Percentiles rank a stretch among this genome's conserved stretches.
Conservation (phyloP, 2,797 vertebrate genomes). For the Pseudochirops cupreus region DNA sequence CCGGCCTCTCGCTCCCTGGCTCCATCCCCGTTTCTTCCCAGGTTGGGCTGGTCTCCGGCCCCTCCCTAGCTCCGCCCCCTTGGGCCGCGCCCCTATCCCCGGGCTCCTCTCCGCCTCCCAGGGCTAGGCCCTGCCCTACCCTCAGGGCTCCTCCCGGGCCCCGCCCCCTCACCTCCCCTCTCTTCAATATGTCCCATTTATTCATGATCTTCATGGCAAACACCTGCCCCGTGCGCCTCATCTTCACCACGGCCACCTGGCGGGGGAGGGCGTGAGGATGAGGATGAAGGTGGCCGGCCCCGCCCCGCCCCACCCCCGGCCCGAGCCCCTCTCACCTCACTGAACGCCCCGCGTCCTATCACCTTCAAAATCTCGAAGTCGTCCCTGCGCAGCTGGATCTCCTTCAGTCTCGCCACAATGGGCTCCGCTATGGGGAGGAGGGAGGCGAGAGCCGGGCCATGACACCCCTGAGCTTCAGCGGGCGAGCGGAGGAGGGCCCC, state of each 20-base stretch:
- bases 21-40: too few relatives aligned
- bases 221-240: slow-evolving; percentile 88
- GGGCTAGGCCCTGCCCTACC: accelerated
- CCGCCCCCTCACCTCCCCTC: slow-evolving; percentile 85
- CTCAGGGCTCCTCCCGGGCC: background rate
- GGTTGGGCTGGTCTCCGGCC: too few relatives aligned
- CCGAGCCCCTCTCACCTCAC: slow-evolving; percentile 64
- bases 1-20: too few relatives aligned
- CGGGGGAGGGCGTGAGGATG: background rate
- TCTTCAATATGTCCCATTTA: slow-evolving; percentile 93
- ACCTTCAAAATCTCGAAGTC: slow-evolving; percentile 94
- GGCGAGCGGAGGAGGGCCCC: background rate
- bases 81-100: too few relatives aligned
- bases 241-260: slow-evolving; percentile 91
- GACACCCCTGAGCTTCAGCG: background rate
- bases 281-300: background rate
- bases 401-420: slow-evolving; percentile 88
- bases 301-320: background rate
- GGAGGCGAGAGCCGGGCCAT: background rate
- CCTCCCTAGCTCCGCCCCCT: too few relatives aligned
- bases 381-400: slow-evolving; percentile 88
- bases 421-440: slow-evolving; percentile 86
- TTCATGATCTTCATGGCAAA: slow-evolving; percentile 95
- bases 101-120: background rate
- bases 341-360: slow-evolving; percentile 91